Base-by-base conservation (phyloP, 2,113 vertebrate genomes). In the Cacatua alba region DNA sequence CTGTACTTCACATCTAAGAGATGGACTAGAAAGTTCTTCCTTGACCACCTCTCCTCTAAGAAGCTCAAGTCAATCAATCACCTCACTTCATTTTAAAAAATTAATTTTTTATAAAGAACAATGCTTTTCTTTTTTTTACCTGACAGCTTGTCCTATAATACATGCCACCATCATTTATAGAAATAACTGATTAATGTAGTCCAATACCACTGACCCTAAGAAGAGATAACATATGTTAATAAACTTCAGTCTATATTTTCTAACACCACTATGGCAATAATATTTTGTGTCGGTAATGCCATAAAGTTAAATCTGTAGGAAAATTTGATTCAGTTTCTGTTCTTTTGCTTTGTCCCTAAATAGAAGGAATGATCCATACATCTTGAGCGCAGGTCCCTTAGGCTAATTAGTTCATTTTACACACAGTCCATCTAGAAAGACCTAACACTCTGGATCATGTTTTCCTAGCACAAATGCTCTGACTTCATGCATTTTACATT, bases 231-330 rank as follows among this genome's bases (percentile, higher is more conserved):
- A 65, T 80, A 46, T 39, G 15, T 2, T 62, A 72, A 31, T 65
- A 63, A 4, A 49, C 9, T 31, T 62, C 20, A 23, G 6, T 33
- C 79, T 71, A 14, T 71, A n/a, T 24, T 76, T 76, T 72, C 33
- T 33, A 79, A 17, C 8, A 46, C 3, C 52, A 33, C 9, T 33
- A 37, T 0, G 1, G 5, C 16, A 43, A 76, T 35, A 51, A 43
- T 43, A 44, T 51, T 83, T 55, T 65, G 4, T 48, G 28, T 21
- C 23, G 33, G 6, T 16, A 60, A 64, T 55, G 8, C 2, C 25
- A 48, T 9, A 39, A 6, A 44, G 4, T 37, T 69, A 71, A n/a
- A 10, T 49, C 13, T 33, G 21, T 7, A 49, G 3, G 44, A 18
- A 80, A 63, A 72, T 6, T 65, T 9, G 8, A 2, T 35, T 86